Percentiles rank a stretch among this genome's conserved stretches.
Conservation (phyloP, 2,888 invertebrate species). For the Callyntrura sp. region DNA sequence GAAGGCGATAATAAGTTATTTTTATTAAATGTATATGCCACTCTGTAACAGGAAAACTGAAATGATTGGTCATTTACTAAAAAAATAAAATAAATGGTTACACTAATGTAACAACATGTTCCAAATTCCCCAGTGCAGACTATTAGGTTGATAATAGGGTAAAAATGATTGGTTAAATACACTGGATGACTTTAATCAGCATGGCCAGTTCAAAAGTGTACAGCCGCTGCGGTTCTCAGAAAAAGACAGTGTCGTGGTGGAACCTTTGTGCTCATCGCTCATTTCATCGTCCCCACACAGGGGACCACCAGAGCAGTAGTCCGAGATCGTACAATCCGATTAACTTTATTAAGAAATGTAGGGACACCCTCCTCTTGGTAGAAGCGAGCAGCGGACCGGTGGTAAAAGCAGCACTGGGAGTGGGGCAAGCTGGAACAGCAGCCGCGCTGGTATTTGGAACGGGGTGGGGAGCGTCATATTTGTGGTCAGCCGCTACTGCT, state of each 20-base stretch:
- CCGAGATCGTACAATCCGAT: background rate
- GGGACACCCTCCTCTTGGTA: constrained; percentile 61
- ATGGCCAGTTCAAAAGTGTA: constrained; percentile 34
- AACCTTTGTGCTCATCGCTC: background rate
- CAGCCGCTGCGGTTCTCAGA: background rate
- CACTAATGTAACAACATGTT: no score
- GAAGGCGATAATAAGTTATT: no score
- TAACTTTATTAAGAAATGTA: constrained; percentile 30
- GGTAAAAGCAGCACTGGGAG: constrained; percentile 14
- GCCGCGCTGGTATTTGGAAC: constrained; percentile 55
- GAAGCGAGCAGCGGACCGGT: constrained; percentile 70
- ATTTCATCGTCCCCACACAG: background rate
- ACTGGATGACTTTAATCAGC: background rate
- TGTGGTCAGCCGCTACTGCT: no score
- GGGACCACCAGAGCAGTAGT: background rate
- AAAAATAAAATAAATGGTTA: no score
- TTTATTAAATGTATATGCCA: background rate
- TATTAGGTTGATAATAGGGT: no score
- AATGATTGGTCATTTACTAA: no score
- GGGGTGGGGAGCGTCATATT: constrained; percentile 36
- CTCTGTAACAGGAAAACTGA: no score
- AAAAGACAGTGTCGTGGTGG: background rate
- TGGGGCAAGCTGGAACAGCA: constrained; percentile 55
- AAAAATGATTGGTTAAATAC: no score
- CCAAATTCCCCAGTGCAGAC: no score